Base-by-base conservation (phyloP, 2,797 vertebrate species). In the Setipinna tenuifilis region DNA sequence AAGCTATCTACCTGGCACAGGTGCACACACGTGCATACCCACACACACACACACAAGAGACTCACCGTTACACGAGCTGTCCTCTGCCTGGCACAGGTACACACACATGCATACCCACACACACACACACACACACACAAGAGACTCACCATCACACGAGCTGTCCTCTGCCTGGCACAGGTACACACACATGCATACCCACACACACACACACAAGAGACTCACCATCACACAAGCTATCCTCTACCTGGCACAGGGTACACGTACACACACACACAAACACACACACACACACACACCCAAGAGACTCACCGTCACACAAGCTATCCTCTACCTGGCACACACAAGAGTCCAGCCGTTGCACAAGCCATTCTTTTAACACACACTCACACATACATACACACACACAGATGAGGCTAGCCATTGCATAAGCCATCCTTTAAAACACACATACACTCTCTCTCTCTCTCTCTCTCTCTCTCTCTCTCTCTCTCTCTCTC, bases 211-310 rank as follows among this genome's bases (percentile, higher is more conserved):
- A 65, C 58, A 25, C 21, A 65, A 65, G 21, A 25, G 3, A 65
- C 61, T 2, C 61, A 65, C 61, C 23, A 65, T 11, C n/a, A 65
- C 61, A 11, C n/a, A 65, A 3, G 10, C 46, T 48, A 3, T 4
- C 46, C 3, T 10, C 3, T 10, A 48, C 46, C 4, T n/a, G 46
- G 10, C 23, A 23, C 44, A n/a, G 82, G 19, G 11, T 12, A 61
- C 19, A 75, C 50, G 82, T 41, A 41, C 46, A 82, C 23, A 50
- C 46, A 82, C 2, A 82, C 81, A 48, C 25, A 81, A n/a, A 82
- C 23, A 21, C 35, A 65, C 17, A 46, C n/a, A 68, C 23, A 25
- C 25, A 17, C 48, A 75, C 10, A 48, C 46, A 48, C 46, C n/a
- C n/a, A n/a, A n/a, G n/a, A n/a, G n/a, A n/a, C n/a, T n/a, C n/a